Evolutionary conservation across 2,888 invertebrate genomes (phyloP).

Genomic region (Eutolmus rufibarbis): DNA sequence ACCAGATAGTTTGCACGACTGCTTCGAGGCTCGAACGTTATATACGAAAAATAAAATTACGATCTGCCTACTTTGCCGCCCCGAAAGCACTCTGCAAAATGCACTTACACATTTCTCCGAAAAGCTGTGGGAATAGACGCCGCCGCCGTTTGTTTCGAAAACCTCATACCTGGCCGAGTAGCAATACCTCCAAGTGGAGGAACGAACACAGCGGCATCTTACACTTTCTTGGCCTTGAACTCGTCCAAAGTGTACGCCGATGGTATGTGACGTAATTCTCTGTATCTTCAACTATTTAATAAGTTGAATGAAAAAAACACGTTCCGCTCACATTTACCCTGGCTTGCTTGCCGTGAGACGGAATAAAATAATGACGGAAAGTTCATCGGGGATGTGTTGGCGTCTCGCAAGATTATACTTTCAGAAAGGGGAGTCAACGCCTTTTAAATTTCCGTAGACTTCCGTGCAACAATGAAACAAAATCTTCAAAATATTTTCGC

Average conservation of each 20-base stretch:
- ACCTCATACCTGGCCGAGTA: not conserved
- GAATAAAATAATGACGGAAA: not conserved
- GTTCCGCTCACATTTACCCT: not conserved
- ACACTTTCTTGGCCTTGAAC: constrained; percentile 35
- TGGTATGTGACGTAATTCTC: constrained; percentile 35
- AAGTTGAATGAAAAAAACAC: constrained; percentile 28
- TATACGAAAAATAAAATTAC: not conserved
- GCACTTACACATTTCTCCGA: not conserved
- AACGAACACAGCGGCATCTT: constrained; percentile 5
- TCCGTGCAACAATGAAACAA: not conserved
- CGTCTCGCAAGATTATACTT: not conserved
- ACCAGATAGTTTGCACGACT: not conserved
- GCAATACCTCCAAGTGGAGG: not conserved
- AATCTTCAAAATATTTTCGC: not conserved
- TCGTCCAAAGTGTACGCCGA: constrained; percentile 26
- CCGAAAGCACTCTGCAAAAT: not conserved
- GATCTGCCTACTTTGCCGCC: not conserved
- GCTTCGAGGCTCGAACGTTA: not conserved
- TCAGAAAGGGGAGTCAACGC: not conserved
- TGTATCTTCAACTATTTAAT: constrained; percentile 20
- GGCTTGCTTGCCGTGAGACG: not conserved
- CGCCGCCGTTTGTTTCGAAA: not conserved
- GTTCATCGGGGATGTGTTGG: not conserved
- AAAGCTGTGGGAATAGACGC: not conserved
- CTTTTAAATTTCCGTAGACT: not conserved